Evolutionary conservation across 2,797 vertebrate genomes (phyloP).

Genomic region (Cynodonichthys magdalenae): DNA sequence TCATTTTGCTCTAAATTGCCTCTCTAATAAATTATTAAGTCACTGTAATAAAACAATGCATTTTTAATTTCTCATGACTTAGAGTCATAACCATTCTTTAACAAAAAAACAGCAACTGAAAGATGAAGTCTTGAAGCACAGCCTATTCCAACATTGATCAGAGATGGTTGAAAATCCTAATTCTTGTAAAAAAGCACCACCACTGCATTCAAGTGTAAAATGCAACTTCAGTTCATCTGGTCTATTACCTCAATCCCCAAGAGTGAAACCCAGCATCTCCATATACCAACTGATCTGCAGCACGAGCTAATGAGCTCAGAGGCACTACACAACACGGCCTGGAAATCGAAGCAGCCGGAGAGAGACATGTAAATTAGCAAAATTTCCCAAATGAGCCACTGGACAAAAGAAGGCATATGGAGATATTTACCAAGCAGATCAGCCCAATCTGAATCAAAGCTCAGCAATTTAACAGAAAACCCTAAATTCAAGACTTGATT

Average conservation of each 20-base stretch:
- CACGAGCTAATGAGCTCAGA: conserved; percentile 75
- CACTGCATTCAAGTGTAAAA: conserved; percentile 26
- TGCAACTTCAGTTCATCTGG: conserved; percentile 38
- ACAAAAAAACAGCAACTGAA: conserved; percentile 9
- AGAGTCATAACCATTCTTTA: neutral
- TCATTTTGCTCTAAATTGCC: neutral
- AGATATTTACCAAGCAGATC: conserved; percentile 59
- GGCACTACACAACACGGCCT: conserved; percentile 40
- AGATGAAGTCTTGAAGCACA: conserved; percentile 6
- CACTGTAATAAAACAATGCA: neutral
- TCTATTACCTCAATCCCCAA: conserved; percentile 54
- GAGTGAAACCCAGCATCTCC: conserved; percentile 50
- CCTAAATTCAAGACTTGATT: conserved; percentile 50
- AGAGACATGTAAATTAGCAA: conserved; percentile 64
- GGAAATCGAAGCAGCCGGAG: conserved; percentile 64
- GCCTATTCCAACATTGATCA: conserved; percentile 8
- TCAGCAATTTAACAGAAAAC: conserved; percentile 15
- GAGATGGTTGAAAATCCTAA: conserved; percentile 19
- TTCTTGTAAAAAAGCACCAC: conserved; percentile 26
- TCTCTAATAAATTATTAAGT: neutral
- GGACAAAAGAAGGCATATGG: conserved; percentile 53
- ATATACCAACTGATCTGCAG: conserved; percentile 67
- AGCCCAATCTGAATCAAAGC: conserved; percentile 47
- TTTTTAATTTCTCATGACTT: conserved; percentile 11
- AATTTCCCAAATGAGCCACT: conserved; percentile 50